These are phyloP conservation scores for Rhingia campestris DNA, from an alignment of 2,888 invertebrate genomes.

Conservation along the genomic window DNA sequence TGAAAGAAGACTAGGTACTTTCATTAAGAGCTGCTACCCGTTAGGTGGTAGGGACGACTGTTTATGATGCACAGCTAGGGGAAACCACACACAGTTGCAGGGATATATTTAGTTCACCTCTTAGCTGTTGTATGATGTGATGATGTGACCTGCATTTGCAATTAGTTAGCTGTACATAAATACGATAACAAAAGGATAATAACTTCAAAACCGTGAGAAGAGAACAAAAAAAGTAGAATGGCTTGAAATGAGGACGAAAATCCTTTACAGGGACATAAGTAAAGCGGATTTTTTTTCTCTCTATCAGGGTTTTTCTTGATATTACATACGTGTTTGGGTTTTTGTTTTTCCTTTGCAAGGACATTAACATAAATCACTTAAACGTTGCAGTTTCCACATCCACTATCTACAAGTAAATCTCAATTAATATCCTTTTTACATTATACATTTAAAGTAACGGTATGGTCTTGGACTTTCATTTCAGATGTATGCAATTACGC, in stretches of 20 bases:
- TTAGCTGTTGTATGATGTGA: constrained; percentile 12
- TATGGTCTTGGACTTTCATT: constrained; percentile 22
- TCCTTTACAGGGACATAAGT: constrained; percentile 59
- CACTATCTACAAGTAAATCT: constrained; percentile 15
- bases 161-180: constrained; percentile 55
- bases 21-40: constrained; percentile 70
- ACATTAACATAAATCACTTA: constrained; percentile 23
- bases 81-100: constrained; percentile 52
- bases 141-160: constrained; percentile 66
- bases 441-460: no score
- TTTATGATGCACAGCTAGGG: constrained; percentile 27
- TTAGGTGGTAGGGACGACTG: constrained; percentile 20
- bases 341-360: constrained; percentile 40
- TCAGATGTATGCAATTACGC: constrained; percentile 92
- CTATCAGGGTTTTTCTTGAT: not conserved
- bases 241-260: constrained; percentile 30
- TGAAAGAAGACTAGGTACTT: constrained; percentile 45
- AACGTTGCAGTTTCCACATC: constrained; percentile 6
- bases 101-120: constrained; percentile 62
- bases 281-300: constrained; percentile 37
- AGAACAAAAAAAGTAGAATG: constrained; percentile 21
- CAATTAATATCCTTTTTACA: constrained; percentile 8
- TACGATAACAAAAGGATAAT: constrained; percentile 64
- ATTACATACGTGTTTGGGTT: no score
- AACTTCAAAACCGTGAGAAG: constrained; percentile 40